Base-by-base conservation (phyloP, 1,140 invertebrate genomes). In the Parapsyche elsis region DNA sequence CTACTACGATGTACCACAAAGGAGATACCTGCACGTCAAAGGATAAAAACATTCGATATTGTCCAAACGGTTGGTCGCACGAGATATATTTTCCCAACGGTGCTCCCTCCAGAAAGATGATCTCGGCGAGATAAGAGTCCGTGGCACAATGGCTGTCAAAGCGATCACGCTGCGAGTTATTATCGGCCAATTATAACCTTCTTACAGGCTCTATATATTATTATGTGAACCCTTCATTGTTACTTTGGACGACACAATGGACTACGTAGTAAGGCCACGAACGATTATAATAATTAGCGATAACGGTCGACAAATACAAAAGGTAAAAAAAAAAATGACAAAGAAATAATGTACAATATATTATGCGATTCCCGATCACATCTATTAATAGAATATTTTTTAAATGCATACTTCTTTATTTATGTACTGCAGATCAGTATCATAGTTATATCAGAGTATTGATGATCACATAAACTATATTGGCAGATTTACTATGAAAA, bases 151-250 rank as follows among this genome's bases (percentile, higher is more conserved):
- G 78, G 49, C 59, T 79, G 78, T 79, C 78, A 79, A 79, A 79
- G 78, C 24, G 78, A 79, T 79, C 78, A 79, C 78, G 78, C 78
- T 57, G 78, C 67, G 78, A 73, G 49, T 73, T 73, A 61, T 79
- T 73, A 79, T 79, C 67, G 78, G 78, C 78, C 78, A 79, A 79
- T 79, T 79, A 79, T 73, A 73, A 53, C 16, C 78, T 61, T 64
- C 67, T 61, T 73, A 57, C 53, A 9, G 45, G 12, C 14, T 45
- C 16, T 77, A 77, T 77, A 76, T 77, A 64, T 64, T 77, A 44
- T 24, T 38, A 77, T 67, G 64, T 26, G 64, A 59, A 64, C 73
- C 53, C 57, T 77, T 61, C 75, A 77, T 64, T 64, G 75, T 76
- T 57, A 57, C 53, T 21, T 21, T 38, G 24, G 24, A 76, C 23